Percentiles rank a stretch among this genome's conserved stretches.
Conservation (phyloP, 2,797 vertebrate species). For the Characodon lateralis region DNA sequence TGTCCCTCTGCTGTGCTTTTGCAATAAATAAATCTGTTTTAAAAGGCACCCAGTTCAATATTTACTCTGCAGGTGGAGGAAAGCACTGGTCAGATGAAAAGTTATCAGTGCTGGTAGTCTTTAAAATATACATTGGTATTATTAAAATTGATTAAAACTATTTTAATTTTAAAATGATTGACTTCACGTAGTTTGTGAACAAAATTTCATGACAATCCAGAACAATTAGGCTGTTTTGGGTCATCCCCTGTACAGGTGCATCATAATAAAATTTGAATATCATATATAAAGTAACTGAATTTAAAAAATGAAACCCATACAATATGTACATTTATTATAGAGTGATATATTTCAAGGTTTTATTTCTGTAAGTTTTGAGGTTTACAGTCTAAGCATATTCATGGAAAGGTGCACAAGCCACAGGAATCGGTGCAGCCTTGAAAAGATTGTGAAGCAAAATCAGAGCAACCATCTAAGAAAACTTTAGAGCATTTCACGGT, state of each 20-base stretch:
- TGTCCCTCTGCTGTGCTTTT: slow-evolving; percentile 6
- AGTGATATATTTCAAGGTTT: too few relatives aligned
- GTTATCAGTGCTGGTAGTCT: not conserved
- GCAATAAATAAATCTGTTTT: slow-evolving; percentile 3
- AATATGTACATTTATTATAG: not conserved
- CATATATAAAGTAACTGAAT: too few relatives aligned
- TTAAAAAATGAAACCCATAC: not conserved
- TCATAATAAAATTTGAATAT: too few relatives aligned
- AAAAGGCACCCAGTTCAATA: not conserved
- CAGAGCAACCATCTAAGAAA: too few relatives aligned
- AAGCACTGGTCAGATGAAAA: not conserved
- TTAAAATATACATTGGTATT: too few relatives aligned
- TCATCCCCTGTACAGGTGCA: not conserved
- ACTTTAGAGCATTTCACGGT: too few relatives aligned
- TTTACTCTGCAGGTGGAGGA: slow-evolving; percentile 11
- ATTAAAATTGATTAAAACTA: too few relatives aligned
- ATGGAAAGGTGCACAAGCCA: not conserved
- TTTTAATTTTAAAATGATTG: too few relatives aligned
- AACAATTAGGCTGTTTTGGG: not conserved
- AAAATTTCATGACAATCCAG: not conserved
- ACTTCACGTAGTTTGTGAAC: too few relatives aligned
- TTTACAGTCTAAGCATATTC: not conserved
- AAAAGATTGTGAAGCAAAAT: not conserved
- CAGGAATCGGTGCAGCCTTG: not conserved
- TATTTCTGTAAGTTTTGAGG: too few relatives aligned